Base-by-base conservation (phyloP, 2,888 invertebrate genomes). In the Loripinus fragilis region DNA sequence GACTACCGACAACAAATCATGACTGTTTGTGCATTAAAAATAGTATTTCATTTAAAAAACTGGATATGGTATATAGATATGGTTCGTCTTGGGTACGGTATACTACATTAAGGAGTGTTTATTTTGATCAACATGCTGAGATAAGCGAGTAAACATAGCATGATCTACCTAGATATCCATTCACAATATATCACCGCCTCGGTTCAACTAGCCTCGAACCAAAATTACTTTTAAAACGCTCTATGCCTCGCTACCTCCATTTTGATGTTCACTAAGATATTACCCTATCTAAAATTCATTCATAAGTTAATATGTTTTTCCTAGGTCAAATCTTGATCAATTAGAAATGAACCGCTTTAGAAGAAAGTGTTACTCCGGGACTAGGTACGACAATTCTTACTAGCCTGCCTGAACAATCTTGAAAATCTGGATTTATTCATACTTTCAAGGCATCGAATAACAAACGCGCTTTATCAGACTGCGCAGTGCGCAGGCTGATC, bases 101-200 rank as follows among this genome's bases (percentile, higher is more conserved):
- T n/a, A n/a, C n/a, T 60, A 33, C 60, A 60, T 60, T 10, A 60
- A 17, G 60, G 60, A 60, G 60, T 60, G 60, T 60, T 60, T 60
- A 60, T 60, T 60, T 60, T 33, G 30, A 60, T 60, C 60, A 3
- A 60, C 60, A 23, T 60, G 60, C 60, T 30, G 60, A 60, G 60
- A 60, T 60, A 60, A 60, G 33, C 60, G 60, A 23, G 60, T 33
- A 60, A 60, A 60, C 12, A 60, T 33, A 33, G 5, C 60, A 60
- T 7, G 33, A 33, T 33, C 2, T 33, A 30, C 33, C 33, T 3
- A 3, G 33, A 33, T 33, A 17, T 33, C 33, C 33, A 60, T 60
- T 60, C 33, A 60, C 33, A 60, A 33, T 60, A 30, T 60, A 60
- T 60, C 60, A 60, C 60, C 23, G 30, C 60, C 10, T 60, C 2